Evolutionary conservation across 2,113 vertebrate species (phyloP), one percentile per base, ranked within the genome.

Genomic region (Rhagologus leucostigma): DNA sequence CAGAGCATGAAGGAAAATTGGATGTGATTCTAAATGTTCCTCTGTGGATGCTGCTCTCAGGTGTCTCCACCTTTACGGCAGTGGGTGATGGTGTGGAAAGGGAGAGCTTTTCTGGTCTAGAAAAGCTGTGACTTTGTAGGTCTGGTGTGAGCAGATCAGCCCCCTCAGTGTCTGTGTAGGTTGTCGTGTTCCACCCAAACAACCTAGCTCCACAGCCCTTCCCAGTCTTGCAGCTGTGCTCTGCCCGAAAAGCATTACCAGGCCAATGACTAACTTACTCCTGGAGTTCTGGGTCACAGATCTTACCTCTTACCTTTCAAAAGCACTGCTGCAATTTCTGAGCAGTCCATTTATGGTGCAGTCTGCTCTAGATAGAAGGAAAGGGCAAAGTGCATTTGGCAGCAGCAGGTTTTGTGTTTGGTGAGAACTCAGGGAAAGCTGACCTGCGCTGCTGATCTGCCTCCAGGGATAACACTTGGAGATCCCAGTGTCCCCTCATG

Each of bases 1-100:
- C 23, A 7, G 10, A 70, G 53, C 49, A 2, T 0, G 0, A 49
- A 32, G 9, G n/a, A 52, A n/a, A 62, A 29, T 2, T 5, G 39
- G 76, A 11, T 69, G 46, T 29, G 64, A 35, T n/a, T 83, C 59
- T 73, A 13, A 71, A 13, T 3, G 7, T 22, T 35, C 35, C 35
- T 75, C 64, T 16, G 6, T 32, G 75, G 57, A 23, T 39, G 39
- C 42, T 82, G 70, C 30, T 50, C 75, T 71, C 35, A 26, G 49
- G 10, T 47, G 37, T 8, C 67, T 83, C 53, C 41, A 21, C 17
- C 60, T 33, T 79, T 44, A 4, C 9, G 21, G 50, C 33, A 68
- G 47, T 32, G 33, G 41, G 33, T 63, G 76, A 55, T 37, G 53
- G 16, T 63, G 37, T 60, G 53, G 35, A 46, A 80, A 7, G 15